These are phyloP conservation scores for Nesoenas mayeri DNA, from an alignment of 2,113 vertebrate genomes.

Conservation along the genomic window DNA sequence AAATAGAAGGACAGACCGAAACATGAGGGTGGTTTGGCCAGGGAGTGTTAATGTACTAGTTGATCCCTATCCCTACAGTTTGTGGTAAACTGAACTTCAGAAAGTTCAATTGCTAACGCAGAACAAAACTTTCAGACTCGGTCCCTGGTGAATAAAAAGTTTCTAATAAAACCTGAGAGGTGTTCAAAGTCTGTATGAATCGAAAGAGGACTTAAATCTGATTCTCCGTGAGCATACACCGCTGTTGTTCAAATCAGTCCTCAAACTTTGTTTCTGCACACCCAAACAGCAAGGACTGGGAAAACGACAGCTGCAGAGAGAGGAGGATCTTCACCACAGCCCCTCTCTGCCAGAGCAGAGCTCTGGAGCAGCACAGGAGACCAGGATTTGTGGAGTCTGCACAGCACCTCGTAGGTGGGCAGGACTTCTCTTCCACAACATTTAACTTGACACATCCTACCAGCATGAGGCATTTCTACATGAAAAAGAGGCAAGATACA, in stretches of 20 bases:
- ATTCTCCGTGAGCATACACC: background rate
- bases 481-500: background rate
- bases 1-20: background rate
- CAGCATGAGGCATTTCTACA: background rate
- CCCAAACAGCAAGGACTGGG: background rate
- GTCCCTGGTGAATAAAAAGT: background rate
- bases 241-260: background rate
- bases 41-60: background rate
- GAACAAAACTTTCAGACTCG: background rate
- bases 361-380: background rate
- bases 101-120: background rate
- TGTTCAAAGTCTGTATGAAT: background rate
- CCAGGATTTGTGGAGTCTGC: background rate
- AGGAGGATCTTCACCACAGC: background rate
- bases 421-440: background rate
- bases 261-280: background rate
- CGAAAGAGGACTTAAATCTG: background rate
- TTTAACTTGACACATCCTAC: background rate
- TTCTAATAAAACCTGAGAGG: background rate
- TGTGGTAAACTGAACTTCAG: background rate
- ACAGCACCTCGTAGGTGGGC: background rate
- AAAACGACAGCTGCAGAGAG: accelerated
- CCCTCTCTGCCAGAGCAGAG: background rate
- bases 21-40: background rate
- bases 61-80: background rate